Percentiles rank a stretch among this genome's conserved stretches.
These are phyloP conservation scores for Drosophila testacea DNA, from an alignment of 2,888 invertebrate species.

Conservation along the genomic window DNA sequence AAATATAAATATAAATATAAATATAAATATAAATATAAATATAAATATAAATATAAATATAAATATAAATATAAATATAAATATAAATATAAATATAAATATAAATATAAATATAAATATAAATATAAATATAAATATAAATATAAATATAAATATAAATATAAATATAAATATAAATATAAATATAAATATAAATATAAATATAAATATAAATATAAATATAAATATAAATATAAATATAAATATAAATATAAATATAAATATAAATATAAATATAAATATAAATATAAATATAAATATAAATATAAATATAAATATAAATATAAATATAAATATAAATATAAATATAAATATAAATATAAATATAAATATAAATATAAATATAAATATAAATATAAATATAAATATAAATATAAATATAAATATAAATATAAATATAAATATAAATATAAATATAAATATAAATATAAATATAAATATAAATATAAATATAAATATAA, in stretches of 20 bases:
- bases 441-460: no score
- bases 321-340: no score
- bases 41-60: slow-evolving; percentile 1
- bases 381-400: no score
- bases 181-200: slow-evolving; percentile 2
- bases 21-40: slow-evolving; percentile 7
- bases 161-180: slow-evolving; percentile 3
- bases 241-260: slow-evolving; percentile 1
- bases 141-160: slow-evolving; percentile 4
- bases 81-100: slow-evolving; percentile 1
- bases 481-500: no score
- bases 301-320: no score
- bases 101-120: slow-evolving; percentile 11
- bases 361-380: no score
- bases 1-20: slow-evolving; percentile 2
- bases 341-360: no score
- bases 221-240: slow-evolving; percentile 5
- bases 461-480: no score
- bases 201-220: background rate
- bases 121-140: slow-evolving; percentile 13
- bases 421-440: no score
- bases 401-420: no score
- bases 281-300: no score
- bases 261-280: no score
- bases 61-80: slow-evolving; percentile 1